These are phyloP conservation scores for Lamellibrachia luymesi DNA, from an alignment of 1,140 invertebrate genomes.

Conservation along the genomic window DNA sequence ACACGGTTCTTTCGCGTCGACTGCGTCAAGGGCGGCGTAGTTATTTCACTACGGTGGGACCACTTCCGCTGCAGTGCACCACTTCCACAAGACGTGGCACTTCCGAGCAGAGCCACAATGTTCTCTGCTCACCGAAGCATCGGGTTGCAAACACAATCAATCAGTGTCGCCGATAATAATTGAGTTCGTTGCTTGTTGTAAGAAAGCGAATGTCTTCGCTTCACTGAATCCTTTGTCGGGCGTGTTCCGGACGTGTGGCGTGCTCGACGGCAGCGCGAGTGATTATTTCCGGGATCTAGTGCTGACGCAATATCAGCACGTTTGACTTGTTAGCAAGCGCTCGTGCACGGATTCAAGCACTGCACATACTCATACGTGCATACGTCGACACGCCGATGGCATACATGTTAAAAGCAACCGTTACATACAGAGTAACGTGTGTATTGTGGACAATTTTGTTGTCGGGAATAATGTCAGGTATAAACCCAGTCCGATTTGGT, in stretches of 20 bases:
- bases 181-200: not conserved
- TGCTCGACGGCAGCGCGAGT: not conserved
- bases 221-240: not conserved
- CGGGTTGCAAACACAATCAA: not conserved
- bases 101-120: not conserved
- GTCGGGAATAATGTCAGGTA: not conserved
- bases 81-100: not conserved
- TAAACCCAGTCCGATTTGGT: not conserved
- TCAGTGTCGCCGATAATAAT: not conserved
- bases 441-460: not conserved
- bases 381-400: not conserved
- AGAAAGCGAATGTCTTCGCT: not conserved
- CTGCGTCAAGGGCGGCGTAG: not conserved
- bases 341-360: not conserved
- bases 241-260: not conserved
- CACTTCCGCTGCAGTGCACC: not conserved
- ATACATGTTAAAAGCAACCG: not conserved
- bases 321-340: not conserved
- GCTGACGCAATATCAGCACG: not conserved
- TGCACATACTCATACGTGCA: not conserved
- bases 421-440: too few species aligned
- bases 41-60: not conserved
- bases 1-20: not conserved
- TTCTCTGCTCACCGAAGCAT: not conserved
- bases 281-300: not conserved